Evolutionary conservation across 1,140 invertebrate species (phyloP), one percentile per base, ranked within the genome.

Genomic region (Trichogramma pretiosum): DNA sequence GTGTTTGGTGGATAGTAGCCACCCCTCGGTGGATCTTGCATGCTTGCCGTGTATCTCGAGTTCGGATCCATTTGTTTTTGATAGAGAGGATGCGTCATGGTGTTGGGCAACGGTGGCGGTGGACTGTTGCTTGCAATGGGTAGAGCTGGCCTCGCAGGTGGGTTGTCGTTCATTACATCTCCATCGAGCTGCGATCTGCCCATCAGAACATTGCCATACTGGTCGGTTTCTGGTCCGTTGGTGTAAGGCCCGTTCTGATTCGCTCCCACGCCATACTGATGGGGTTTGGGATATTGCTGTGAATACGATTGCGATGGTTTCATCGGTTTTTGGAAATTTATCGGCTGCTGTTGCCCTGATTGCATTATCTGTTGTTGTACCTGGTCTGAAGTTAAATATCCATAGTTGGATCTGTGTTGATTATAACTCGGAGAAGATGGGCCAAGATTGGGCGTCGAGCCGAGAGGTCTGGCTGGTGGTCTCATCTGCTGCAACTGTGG

Each of bases 21-120:
- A 56, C 84, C 85, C 57, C 82, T 78, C 0, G 85, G 85, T 19
- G 82, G 80, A 68, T 88, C 86, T 52, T 81, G 74, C 51, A 80
- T 78, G 59, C 83, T 87, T 9, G 84, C 83, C 10, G 80, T 78
- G 43, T 78, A 78, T 49, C 74, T 67, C 0, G 67, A 59, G n/a
- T 65, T 59, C 9, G 39, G 21, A 52, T 72, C 70, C 5, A 64
- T 22, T 35, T 62, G 66, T 40, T 69, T 70, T 21, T 70, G 78
- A 55, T 78, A 83, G 8, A 86, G 65, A 1, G 84, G 85, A 72
- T 87, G 85, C 1, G 84, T 87, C 1, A 76, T 72, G 2, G 79
- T 79, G 9, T 80, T 83, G 0, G 84, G 79, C 2, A 84, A 82
- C 8, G 83, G 75, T 14, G 84, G 84, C 1, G 83, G 84, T 46